Conservation (phyloP, 2,113 vertebrate species). For the Ornithorhynchus anatinus region DNA sequence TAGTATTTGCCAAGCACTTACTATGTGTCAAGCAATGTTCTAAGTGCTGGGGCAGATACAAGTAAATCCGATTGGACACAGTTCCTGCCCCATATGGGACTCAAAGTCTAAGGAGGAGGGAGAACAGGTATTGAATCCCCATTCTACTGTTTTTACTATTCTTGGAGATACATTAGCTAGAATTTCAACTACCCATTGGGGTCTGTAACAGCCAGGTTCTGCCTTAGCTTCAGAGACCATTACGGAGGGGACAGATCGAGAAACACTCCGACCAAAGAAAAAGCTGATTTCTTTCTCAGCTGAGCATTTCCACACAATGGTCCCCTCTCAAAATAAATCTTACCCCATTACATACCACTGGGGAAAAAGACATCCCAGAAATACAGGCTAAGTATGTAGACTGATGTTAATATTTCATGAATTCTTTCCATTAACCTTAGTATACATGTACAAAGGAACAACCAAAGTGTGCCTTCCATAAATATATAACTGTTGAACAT, state of each 20-base stretch:
- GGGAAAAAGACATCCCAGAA: constrained; percentile 43
- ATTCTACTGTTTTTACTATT: too few relatives aligned
- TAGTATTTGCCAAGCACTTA: too few relatives aligned
- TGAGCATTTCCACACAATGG: background rate
- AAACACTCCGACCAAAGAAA: background rate
- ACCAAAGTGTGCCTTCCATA: constrained; percentile 27
- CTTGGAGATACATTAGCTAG: too few relatives aligned
- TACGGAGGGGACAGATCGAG: background rate
- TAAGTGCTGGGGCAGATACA: too few relatives aligned
- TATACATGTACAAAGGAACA: constrained; percentile 69
- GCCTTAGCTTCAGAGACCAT: background rate
- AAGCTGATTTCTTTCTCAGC: background rate
- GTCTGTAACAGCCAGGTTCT: background rate
- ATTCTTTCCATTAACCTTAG: constrained; percentile 40
- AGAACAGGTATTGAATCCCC: too few relatives aligned
- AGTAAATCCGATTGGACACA: too few relatives aligned
- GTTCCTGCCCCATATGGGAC: too few relatives aligned
- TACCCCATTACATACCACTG: background rate
- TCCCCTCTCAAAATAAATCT: background rate
- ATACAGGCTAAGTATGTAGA: constrained; percentile 46
- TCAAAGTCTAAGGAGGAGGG: too few relatives aligned
- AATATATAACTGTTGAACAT: constrained; percentile 50
- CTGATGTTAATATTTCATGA: constrained; percentile 54
- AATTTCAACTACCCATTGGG: too few relatives aligned
- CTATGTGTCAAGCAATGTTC: too few relatives aligned